Conservation (phyloP, 64 coral and sea anemone species). For the Anthopleura sola region DNA sequence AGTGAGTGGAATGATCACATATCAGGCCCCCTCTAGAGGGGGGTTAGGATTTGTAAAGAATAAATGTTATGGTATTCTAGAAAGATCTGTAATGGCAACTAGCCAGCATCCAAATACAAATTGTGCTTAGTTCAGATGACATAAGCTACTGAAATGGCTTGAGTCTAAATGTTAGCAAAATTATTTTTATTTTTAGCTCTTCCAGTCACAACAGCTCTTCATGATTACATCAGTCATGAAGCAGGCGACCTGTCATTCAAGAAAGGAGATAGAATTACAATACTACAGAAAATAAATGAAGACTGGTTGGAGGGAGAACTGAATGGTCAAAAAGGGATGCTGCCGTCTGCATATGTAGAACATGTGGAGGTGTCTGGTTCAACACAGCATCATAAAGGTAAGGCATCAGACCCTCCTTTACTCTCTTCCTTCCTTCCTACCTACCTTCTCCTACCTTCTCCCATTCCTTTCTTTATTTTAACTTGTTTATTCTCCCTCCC, state of each 20-base stretch:
- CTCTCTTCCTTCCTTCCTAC: neutral
- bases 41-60: no score
- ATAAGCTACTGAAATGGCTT: neutral
- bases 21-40: no score
- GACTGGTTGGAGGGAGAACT: slow-evolving; percentile 76
- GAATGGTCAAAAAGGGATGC: slow-evolving; percentile 59
- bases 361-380: neutral
- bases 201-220: slow-evolving; percentile 33
- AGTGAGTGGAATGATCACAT: no score
- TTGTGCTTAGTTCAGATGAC: no score
- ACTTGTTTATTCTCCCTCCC: no score
- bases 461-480: no score
- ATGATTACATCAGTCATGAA: slow-evolving; percentile 53
- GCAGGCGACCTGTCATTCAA: slow-evolving; percentile 65
- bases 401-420: neutral
- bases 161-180: neutral
- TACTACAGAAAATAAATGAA: slow-evolving; percentile 41
- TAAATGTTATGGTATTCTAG: no score
- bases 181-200: neutral
- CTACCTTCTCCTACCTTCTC: neutral
- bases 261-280: slow-evolving; percentile 50
- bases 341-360: slow-evolving; percentile 63
- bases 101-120: no score
- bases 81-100: no score
- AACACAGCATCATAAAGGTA: neutral